Evolutionary conservation across 2,888 invertebrate species (phyloP).

Genomic region (Eremobia ochroleuca): DNA sequence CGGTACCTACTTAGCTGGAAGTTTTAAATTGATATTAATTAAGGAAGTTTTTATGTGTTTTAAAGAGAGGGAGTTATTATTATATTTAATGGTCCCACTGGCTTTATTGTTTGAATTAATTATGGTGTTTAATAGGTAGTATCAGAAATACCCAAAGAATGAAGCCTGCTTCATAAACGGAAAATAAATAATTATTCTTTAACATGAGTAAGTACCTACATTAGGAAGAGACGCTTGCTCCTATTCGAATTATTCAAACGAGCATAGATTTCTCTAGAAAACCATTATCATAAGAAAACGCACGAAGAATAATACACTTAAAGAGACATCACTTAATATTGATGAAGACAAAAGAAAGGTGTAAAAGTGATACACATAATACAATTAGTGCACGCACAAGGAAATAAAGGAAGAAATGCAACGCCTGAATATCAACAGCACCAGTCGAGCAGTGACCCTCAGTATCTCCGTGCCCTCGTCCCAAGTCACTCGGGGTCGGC

Average conservation of each 20-base stretch:
- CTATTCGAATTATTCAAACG: conserved; percentile 27
- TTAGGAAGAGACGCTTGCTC: not conserved
- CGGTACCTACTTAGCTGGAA: conserved; percentile 39
- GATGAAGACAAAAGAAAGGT: conserved; percentile 18
- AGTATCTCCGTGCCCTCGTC: not conserved
- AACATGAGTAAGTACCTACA: not conserved
- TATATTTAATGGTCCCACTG: conserved; percentile 18
- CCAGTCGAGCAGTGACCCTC: not conserved
- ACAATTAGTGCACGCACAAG: conserved; percentile 35
- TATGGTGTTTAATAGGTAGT: not conserved
- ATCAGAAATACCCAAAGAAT: not conserved
- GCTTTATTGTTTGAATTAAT: conserved; percentile 19
- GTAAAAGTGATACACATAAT: not conserved
- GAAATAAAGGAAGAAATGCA: conserved; percentile 15
- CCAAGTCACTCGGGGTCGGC: too few species aligned
- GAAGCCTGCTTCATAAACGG: not conserved
- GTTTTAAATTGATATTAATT: conserved; percentile 56
- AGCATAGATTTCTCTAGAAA: conserved; percentile 44
- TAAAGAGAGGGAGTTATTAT: conserved; percentile 31
- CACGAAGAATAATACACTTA: conserved; percentile 23
- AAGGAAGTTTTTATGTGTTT: conserved; percentile 48
- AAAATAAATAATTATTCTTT: conserved; percentile 1
- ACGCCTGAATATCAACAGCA: conserved; percentile 5
- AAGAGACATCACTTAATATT: conserved; percentile 23
- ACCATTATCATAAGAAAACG: conserved; percentile 24